Percentiles rank a stretch among this genome's conserved stretches.
These are phyloP conservation scores for Sakesphorus luctuosus DNA, from an alignment of 2,113 vertebrate species.

Conservation along the genomic window DNA sequence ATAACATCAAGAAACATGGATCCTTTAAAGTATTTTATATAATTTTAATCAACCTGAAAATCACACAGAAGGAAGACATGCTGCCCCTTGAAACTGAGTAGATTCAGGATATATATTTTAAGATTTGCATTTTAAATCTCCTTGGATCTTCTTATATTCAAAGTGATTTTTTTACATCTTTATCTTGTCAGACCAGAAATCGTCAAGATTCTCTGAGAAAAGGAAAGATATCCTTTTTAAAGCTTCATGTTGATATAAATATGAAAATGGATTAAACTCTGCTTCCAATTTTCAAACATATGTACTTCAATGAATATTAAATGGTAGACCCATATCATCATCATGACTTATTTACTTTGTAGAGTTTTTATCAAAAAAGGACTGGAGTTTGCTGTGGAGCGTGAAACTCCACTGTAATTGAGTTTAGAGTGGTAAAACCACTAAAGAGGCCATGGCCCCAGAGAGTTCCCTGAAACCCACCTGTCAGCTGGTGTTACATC, in stretches of 20 bases:
- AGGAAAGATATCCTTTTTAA: slow-evolving; percentile 72
- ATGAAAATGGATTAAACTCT: slow-evolving; percentile 87
- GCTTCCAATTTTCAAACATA: slow-evolving; percentile 83
- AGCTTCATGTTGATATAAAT: slow-evolving; percentile 90
- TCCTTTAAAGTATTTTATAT: background rate
- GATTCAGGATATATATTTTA: background rate
- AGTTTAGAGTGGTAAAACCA: slow-evolving; percentile 83
- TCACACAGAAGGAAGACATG: background rate
- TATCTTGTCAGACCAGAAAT: slow-evolving; percentile 62
- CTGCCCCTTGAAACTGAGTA: background rate
- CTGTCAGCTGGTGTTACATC: slow-evolving; percentile 96
- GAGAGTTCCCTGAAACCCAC: slow-evolving; percentile 92
- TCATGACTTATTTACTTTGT: slow-evolving; percentile 82
- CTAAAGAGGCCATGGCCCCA: slow-evolving; percentile 85
- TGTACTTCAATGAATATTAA: slow-evolving; percentile 86
- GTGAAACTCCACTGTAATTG: slow-evolving; percentile 83
- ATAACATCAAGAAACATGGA: background rate
- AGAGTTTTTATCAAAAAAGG: slow-evolving; percentile 82
- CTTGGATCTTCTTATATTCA: background rate
- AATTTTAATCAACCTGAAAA: background rate
- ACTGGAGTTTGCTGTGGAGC: slow-evolving; percentile 75
- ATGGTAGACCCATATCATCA: slow-evolving; percentile 79
- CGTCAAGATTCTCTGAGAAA: slow-evolving; percentile 55
- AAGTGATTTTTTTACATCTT: slow-evolving; percentile 18
- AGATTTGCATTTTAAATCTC: slow-evolving; percentile 30